Evolutionary conservation across 2,113 vertebrate genomes (phyloP).

Genomic region (Chaetodon trifascialis): DNA sequence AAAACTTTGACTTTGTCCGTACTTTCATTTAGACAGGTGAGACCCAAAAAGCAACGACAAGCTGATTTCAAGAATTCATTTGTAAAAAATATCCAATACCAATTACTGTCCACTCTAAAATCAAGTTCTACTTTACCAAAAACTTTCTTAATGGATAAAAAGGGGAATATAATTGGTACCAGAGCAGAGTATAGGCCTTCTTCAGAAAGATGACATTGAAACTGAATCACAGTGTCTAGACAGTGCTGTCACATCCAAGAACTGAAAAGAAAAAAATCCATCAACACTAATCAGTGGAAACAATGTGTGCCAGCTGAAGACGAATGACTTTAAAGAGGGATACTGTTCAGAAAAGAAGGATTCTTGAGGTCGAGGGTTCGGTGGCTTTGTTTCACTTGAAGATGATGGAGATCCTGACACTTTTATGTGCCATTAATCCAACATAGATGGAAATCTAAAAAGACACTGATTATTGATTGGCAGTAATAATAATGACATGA

Average conservation of each 20-base stretch:
- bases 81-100: neutral
- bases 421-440: constrained; percentile 20
- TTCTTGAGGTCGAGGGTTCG: neutral
- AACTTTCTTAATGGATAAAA: neutral
- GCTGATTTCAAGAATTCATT: neutral
- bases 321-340: neutral
- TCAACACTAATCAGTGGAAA: constrained; percentile 9
- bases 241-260: constrained; percentile 1
- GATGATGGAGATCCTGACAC: constrained; percentile 9
- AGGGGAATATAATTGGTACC: constrained; percentile 23
- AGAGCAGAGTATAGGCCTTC: constrained; percentile 14
- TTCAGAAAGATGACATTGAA: constrained; percentile 29
- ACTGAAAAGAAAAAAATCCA: constrained; percentile 1
- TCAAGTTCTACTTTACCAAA: neutral
- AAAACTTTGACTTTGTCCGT: neutral
- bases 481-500: constrained; percentile 1
- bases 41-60: neutral
- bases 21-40: neutral
- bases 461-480: neutral
- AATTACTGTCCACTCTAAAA: neutral
- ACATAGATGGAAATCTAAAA: neutral
- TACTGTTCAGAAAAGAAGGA: neutral
- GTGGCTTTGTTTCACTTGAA: neutral
- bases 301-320: neutral
- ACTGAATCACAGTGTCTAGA: constrained; percentile 34